phyloP scores from a whole-genome alignment of 2,113 vertebrate genomes.

The Pelecanoides urinatrix region DNA sequence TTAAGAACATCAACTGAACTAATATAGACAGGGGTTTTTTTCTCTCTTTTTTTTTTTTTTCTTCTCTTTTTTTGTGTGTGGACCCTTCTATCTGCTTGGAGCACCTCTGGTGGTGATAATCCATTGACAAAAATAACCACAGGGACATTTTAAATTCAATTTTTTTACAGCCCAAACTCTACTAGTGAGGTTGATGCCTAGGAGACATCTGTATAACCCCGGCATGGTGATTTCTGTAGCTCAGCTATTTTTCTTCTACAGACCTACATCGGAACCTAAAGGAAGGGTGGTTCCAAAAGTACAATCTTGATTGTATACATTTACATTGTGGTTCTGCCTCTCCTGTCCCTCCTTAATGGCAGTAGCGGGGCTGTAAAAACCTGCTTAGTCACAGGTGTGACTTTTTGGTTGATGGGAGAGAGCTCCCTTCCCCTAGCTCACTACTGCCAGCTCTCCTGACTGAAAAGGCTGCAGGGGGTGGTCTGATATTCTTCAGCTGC shows the following conservation, averaged over 20 bases:
- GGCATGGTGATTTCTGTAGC: neutral
- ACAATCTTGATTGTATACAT: neutral
- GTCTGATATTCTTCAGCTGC: neutral
- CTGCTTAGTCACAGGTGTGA: neutral
- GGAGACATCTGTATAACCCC: neutral
- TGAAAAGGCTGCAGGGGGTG: neutral
- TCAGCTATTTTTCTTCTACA: neutral
- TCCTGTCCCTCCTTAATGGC: neutral
- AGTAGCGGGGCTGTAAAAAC: neutral
- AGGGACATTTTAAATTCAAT: neutral
- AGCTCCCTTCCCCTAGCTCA: neutral
- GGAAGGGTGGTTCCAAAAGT: neutral
- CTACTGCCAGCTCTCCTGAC: neutral
- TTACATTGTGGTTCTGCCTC: neutral
- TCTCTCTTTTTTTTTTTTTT: neutral
- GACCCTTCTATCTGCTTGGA: neutral
- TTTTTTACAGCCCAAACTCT: neutral
- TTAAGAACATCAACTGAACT: neutral
- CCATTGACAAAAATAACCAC: neutral
- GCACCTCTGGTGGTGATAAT: neutral
- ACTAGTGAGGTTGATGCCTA: neutral
- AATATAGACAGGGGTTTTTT: neutral
- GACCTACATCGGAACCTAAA: neutral
- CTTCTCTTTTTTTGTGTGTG: neutral
- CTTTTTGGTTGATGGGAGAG: neutral